Evolutionary conservation across 1,140 invertebrate genomes (phyloP).

Genomic region (Euglossa dilemma): DNA sequence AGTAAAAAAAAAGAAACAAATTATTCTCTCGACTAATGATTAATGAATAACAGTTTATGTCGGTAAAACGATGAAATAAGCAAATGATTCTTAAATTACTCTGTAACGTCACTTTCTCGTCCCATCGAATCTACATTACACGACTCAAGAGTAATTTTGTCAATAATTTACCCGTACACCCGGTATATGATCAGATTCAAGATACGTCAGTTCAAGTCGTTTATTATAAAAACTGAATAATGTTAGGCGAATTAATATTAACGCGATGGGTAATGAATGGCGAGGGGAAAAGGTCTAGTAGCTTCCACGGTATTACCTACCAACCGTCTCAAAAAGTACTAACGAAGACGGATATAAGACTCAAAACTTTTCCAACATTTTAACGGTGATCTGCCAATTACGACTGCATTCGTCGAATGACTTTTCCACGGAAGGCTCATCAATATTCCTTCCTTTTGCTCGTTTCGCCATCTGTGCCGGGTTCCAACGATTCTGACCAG

Average conservation of each 20-base stretch:
- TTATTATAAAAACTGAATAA: slow-evolving; percentile 7
- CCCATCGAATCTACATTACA: too few relatives aligned
- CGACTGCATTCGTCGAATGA: slow-evolving; percentile 29
- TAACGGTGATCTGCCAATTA: slow-evolving; percentile 26
- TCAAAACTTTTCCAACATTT: neutral
- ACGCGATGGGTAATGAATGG: neutral
- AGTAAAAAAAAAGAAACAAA: too few relatives aligned
- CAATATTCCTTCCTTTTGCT: slow-evolving; percentile 38
- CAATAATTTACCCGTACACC: too few relatives aligned
- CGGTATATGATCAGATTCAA: too few relatives aligned
- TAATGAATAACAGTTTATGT: too few relatives aligned
- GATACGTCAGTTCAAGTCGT: neutral
- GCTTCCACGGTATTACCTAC: too few relatives aligned
- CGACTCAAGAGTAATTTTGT: too few relatives aligned
- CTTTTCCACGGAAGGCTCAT: slow-evolving; percentile 28
- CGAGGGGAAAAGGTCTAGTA: too few relatives aligned
- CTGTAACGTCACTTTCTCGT: too few relatives aligned
- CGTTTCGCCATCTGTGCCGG: neutral
- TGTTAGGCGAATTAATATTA: neutral
- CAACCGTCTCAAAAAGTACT: neutral
- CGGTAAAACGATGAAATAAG: too few relatives aligned
- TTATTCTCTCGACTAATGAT: too few relatives aligned
- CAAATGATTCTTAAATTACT: too few relatives aligned
- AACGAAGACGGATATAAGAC: slow-evolving; percentile 1
- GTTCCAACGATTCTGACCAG: neutral